These are phyloP conservation scores for Ganaspis sp. DNA, from an alignment of 1,140 invertebrate genomes.

Conservation along the genomic window DNA sequence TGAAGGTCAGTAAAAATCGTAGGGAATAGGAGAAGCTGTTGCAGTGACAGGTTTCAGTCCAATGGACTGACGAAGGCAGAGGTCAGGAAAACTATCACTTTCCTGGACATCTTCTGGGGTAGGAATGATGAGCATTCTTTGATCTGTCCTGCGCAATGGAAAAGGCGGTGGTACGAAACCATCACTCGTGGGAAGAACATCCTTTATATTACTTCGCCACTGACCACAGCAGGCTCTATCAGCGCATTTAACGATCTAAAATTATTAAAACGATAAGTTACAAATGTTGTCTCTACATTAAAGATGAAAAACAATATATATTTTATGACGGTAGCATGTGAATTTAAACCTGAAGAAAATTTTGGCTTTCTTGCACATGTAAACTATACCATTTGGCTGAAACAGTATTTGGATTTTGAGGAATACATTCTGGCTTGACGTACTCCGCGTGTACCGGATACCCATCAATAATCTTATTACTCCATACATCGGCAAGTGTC, in stretches of 20 bases:
- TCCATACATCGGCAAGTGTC: too few species aligned
- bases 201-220: neutral
- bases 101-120: neutral
- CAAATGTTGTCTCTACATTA: neutral
- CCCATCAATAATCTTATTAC: too few species aligned
- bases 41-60: neutral
- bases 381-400: neutral
- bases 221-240: neutral
- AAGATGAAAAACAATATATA: neutral
- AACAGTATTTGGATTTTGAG: neutral
- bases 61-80: neutral
- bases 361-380: neutral
- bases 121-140: neutral
- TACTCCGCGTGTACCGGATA: too few species aligned
- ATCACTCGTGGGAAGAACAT: neutral
- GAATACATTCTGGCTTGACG: too few species aligned
- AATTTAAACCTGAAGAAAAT: neutral
- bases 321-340: neutral
- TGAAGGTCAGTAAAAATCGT: neutral
- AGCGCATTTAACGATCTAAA: neutral
- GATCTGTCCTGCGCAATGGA: neutral
- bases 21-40: neutral
- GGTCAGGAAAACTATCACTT: neutral
- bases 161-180: neutral
- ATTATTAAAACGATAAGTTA: neutral